Conservation (phyloP, 2,888 invertebrate species). For the Allolobophora icterica region DNA sequence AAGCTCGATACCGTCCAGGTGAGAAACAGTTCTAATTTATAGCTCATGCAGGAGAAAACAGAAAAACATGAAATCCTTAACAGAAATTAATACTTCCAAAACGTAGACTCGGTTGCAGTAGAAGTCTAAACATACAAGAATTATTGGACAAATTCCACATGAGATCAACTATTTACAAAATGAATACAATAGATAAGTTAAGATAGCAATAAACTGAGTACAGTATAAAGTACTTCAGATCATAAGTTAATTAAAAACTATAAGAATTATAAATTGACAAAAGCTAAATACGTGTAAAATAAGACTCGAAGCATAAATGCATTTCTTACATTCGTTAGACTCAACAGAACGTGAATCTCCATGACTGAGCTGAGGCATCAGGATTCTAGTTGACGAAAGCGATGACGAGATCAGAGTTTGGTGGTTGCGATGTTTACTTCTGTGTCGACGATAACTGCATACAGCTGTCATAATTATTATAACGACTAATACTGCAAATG, state of each 20-base stretch:
- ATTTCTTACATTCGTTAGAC: conserved; percentile 12
- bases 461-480: neutral
- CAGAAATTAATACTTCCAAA: neutral
- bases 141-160: neutral
- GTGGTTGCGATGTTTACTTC: neutral
- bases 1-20: no score
- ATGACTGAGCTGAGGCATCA: conserved; percentile 20
- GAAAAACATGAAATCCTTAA: no score
- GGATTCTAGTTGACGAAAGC: conserved; percentile 12
- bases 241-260: neutral
- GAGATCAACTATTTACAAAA: no score
- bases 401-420: neutral
- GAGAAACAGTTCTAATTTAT: no score
- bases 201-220: neutral
- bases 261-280: neutral
- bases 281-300: neutral
- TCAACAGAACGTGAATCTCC: neutral
- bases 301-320: neutral
- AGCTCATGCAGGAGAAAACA: no score
- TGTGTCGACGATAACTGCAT: neutral
- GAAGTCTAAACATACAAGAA: neutral
- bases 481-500: neutral
- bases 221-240: neutral
- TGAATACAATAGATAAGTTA: neutral
- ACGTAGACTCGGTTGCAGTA: neutral